A percentile compares a stretch with the other conserved stretches of the same genome.
phyloP scores from a whole-genome alignment of 2,797 vertebrate species.

The Orientallactaga sibirica region DNA sequence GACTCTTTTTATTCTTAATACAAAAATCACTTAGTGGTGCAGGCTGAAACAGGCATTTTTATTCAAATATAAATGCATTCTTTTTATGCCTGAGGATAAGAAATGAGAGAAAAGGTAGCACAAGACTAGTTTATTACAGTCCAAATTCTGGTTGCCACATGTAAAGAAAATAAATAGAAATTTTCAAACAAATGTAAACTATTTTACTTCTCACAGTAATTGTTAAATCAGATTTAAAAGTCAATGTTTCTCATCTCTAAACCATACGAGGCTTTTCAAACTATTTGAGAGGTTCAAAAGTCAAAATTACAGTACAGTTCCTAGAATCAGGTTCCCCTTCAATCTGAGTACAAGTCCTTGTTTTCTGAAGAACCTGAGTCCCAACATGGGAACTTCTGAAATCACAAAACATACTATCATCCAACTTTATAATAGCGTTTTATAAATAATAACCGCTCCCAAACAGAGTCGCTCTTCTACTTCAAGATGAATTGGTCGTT shows the following conservation, averaged over 20 bases:
- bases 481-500: constrained; percentile 15
- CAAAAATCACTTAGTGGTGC: constrained; percentile 45
- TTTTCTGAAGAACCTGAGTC: constrained; percentile 20
- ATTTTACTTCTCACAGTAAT: constrained; percentile 37
- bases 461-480: constrained; percentile 1
- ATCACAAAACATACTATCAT: neutral
- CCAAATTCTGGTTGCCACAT: constrained; percentile 11
- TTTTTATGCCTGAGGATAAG: neutral
- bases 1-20: constrained; percentile 25
- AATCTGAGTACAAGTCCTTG: neutral
- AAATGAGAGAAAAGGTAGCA: neutral
- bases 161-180: constrained; percentile 19
- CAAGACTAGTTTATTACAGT: neutral
- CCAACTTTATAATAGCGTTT: neutral
- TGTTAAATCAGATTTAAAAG: constrained; percentile 27
- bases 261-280: constrained; percentile 18
- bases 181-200: neutral
- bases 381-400: constrained; percentile 13
- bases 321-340: neutral
- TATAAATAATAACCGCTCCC: constrained; percentile 26
- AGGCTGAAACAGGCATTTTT: neutral
- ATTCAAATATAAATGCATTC: neutral
- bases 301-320: neutral
- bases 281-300: neutral
- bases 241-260: constrained; percentile 38